phyloP scores from a whole-genome alignment of 2,113 vertebrate genomes.

The Neogale vison region DNA sequence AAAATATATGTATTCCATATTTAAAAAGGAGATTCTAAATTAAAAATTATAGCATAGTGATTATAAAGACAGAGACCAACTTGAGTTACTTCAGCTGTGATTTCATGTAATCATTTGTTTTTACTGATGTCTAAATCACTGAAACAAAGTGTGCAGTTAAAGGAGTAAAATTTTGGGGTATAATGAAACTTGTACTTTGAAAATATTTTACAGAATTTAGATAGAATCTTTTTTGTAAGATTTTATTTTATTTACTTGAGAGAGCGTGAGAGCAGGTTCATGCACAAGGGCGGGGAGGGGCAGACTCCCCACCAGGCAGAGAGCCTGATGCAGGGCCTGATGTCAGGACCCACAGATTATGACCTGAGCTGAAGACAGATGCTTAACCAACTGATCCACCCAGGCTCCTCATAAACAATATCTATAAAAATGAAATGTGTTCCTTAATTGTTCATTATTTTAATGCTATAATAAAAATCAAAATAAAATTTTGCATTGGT shows the following conservation, averaged over 20 bases:
- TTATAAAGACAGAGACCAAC: constrained; percentile 21
- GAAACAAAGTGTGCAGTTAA: neutral
- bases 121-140: neutral
- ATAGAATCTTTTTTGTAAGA: neutral
- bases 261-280: neutral
- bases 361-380: neutral
- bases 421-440: neutral
- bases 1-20: too few species aligned
- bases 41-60: neutral
- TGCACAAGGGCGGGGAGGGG: neutral
- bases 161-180: neutral
- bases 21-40: neutral
- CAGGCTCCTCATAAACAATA: neutral
- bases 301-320: neutral
- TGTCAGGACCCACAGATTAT: neutral
- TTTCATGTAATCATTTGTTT: neutral
- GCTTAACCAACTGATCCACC: neutral
- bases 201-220: constrained; percentile 23
- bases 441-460: constrained; percentile 37
- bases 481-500: neutral
- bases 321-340: neutral
- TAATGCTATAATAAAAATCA: neutral
- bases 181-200: neutral
- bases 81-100: neutral
- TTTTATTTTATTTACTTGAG: neutral